Evolutionary conservation across 2,888 invertebrate genomes (phyloP), one percentile per base, ranked within the genome.

Genomic region (Morpho deidamia): DNA sequence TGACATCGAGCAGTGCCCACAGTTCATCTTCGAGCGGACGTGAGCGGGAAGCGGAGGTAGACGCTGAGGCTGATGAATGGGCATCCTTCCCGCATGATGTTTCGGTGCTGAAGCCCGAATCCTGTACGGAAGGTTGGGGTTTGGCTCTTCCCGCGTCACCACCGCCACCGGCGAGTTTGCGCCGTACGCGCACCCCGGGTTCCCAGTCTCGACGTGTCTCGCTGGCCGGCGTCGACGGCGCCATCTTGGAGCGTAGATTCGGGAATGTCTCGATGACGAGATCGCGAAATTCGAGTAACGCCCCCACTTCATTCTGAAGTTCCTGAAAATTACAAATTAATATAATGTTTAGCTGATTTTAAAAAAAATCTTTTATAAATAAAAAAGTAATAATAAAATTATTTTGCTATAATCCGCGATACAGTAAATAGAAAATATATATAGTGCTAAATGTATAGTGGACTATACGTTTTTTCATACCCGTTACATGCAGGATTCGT

Each of bases 241-340:
- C 93, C 93, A 96, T 93, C 91, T 96, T 96, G 78, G 94, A 94
- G 80, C 96, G 94, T 81, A 96, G 93, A 91, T 96, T 95, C 72
- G 96, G 96, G 91, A 96, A 96, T 76, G 96, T 95, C 92, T 96
- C 96, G 93, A 96, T 96, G 92, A 96, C 96, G 92, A 96, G 93
- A 90, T 96, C 96, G 89, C 96, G 95, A 87, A 96, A 96, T 91
- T 96, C 96, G 87, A 96, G 92, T 71, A 96, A 89, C 71, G 96
- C 96, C 65, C 96, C 96, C 90, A 96, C 96, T 91, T 96, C 96
- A 94, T 96, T 95, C 93, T 96, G 96, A 83, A 96, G 92, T 91
- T 96, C 96, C 92, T 92, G 83, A 48, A 62, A 58, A 51, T 53
- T 32, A 12, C 42, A 51, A n/a, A 34, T 14, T 40, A 7, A 7